Conservation (phyloP, 2,888 invertebrate species). For the Caenorhabditis uteleia region DNA sequence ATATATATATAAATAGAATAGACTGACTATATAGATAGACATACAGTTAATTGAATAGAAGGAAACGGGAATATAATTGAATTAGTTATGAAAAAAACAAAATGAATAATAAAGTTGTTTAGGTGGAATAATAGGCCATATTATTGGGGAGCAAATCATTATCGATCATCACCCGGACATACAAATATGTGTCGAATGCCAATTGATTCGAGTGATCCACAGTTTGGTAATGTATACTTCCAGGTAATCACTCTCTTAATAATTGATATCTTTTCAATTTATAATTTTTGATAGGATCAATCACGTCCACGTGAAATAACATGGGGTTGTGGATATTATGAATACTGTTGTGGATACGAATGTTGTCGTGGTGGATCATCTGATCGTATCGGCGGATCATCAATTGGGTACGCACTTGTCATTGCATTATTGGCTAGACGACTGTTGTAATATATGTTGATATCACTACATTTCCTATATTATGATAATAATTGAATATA, state of each 20-base stretch:
- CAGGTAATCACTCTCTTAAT: constrained; percentile 29
- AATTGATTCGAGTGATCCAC: constrained; percentile 58
- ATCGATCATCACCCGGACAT: constrained; percentile 49
- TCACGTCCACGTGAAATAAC: constrained; percentile 66
- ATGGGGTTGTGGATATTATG: constrained; percentile 66
- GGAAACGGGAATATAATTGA: background rate
- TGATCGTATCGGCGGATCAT: no score
- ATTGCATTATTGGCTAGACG: no score
- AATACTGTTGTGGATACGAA: constrained; percentile 67
- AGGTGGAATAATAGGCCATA: constrained; percentile 66
- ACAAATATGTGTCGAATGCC: constrained; percentile 67
- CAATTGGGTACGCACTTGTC: no score
- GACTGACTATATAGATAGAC: no score
- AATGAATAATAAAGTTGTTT: background rate
- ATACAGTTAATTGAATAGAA: background rate
- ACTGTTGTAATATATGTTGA: no score
- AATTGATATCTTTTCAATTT: background rate
- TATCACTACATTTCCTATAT: no score
- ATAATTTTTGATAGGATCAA: constrained; percentile 49
- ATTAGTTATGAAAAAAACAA: background rate
- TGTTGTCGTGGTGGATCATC: constrained; percentile 58
- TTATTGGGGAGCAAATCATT: constrained; percentile 65
- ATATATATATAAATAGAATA: no score
- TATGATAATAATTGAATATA: no score
- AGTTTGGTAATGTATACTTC: constrained; percentile 66